Evolutionary conservation across 2,113 vertebrate genomes (phyloP), one percentile per base, ranked within the genome.

Genomic region (Alethe diademata): DNA sequence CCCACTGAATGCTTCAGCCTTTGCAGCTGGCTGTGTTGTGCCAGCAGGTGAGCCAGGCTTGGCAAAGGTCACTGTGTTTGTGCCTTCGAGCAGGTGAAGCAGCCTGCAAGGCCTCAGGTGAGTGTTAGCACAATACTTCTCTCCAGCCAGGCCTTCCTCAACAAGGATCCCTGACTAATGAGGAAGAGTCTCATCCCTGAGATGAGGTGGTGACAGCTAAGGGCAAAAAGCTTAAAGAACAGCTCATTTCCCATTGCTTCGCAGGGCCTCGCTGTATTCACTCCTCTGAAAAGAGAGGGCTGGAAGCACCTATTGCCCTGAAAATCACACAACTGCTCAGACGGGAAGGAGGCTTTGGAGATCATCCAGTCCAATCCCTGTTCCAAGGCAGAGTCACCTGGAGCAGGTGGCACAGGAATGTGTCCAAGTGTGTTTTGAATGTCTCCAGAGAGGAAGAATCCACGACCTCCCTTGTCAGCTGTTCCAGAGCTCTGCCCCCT

Each of bases 261-360:
- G 16, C 4, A 2, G 9, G 13, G 7, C 40, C 48, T 56, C 0
- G 0, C 24, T 24, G 16, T 6, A 9, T 22, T 67, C 9, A 2
- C 0, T 0, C 5, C 11, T 38, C 40, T 56, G 53, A 36, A 36
- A 72, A 20, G 4, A 60, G 71, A 56, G 8, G 40, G 20, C 47
- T 84, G 42, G 31, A 54, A 58, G 19, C 28, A 25, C 19, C 12
- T 6, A 12, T 6, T 5, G 4, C 3, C 23, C 17, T 7, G 3
- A 13, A 26, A 53, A 61, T 35, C 25, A 40, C 19, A 5, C 6
- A 75, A 6, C 28, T 25, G 47, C 40, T 75, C 20, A 29, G 47
- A 25, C 2, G 25, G 61, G 28, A 53, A 45, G 13, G 12, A 25
- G 31, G 8, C 9, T 74, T 9, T 38, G 45, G 47, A 47, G 29